A percentile compares a stretch with the other conserved stretches of the same genome.
Evolutionary conservation across 2,888 invertebrate genomes (phyloP).

Genomic region (Sphaeridia pumilis): DNA sequence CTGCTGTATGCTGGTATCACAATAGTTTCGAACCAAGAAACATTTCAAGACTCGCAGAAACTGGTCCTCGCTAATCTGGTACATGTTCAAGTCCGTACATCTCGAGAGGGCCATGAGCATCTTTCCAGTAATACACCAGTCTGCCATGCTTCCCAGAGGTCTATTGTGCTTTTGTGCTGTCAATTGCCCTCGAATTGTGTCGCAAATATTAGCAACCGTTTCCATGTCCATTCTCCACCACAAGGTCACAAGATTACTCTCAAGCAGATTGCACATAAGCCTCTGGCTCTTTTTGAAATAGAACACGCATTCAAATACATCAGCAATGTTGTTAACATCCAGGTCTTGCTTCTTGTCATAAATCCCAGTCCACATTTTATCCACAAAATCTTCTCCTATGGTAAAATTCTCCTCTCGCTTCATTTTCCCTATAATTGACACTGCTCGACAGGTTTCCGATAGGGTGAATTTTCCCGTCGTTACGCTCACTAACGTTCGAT

Average conservation of each 20-base stretch:
- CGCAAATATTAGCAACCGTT: conserved; percentile 37
- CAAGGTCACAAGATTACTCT: conserved; percentile 47
- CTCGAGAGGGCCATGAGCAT: conserved; percentile 41
- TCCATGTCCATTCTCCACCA: conserved; percentile 44
- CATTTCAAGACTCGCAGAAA: conserved; percentile 40
- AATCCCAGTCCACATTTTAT: conserved; percentile 57
- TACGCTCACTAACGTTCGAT: conserved; percentile 51
- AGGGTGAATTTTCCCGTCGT: conserved; percentile 50
- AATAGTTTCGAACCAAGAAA: conserved; percentile 23
- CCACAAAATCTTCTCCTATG: conserved; percentile 46
- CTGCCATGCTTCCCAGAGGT: background rate
- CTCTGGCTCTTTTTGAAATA: conserved; percentile 50
- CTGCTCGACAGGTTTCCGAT: conserved; percentile 49
- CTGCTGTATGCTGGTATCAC: conserved; percentile 27
- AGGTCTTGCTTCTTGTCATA: conserved; percentile 49
- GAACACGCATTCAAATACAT: conserved; percentile 48
- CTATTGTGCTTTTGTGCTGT: too few relatives aligned
- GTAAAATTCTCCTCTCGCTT: conserved; percentile 38
- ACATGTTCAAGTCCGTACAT: conserved; percentile 53
- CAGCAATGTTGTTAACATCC: conserved; percentile 47
- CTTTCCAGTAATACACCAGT: conserved; percentile 32
- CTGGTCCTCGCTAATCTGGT: conserved; percentile 49
- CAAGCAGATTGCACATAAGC: conserved; percentile 48
- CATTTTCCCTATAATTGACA: conserved; percentile 46
- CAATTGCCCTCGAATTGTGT: conserved; percentile 18